Conservation (phyloP, 2,888 invertebrate genomes). For the Cosmopolites sordidus region DNA sequence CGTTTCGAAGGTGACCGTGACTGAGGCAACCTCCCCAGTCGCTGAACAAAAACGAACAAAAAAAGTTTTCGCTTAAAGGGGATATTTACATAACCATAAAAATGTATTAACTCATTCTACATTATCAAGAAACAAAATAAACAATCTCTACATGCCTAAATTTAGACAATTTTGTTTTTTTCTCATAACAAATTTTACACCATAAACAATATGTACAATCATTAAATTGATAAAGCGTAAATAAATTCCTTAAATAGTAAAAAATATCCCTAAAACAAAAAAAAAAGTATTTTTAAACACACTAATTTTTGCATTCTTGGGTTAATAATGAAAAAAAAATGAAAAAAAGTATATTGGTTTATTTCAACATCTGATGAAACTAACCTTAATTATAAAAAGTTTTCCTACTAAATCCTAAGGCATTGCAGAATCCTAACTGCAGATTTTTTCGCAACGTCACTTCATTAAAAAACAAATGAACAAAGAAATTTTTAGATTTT, state of each 20-base stretch:
- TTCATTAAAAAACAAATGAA: too few relatives aligned
- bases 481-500: too few relatives aligned
- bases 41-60: neutral
- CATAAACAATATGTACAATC: neutral
- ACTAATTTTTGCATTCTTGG: too few relatives aligned
- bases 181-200: neutral
- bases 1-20: neutral
- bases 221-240: constrained; percentile 15
- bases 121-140: neutral
- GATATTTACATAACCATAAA: neutral
- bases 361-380: too few relatives aligned
- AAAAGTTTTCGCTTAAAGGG: neutral
- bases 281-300: too few relatives aligned
- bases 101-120: neutral
- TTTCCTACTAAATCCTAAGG: too few relatives aligned
- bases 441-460: too few relatives aligned
- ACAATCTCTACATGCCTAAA: neutral
- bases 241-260: constrained; percentile 12
- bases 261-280: constrained; percentile 11
- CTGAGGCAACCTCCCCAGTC: neutral
- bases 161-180: neutral
- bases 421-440: too few relatives aligned
- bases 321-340: too few relatives aligned
- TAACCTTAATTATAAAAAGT: too few relatives aligned
- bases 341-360: too few relatives aligned